Percentiles rank a stretch among this genome's conserved stretches.
Conservation (phyloP, 1,140 invertebrate species). For the Uloborus diversus region DNA sequence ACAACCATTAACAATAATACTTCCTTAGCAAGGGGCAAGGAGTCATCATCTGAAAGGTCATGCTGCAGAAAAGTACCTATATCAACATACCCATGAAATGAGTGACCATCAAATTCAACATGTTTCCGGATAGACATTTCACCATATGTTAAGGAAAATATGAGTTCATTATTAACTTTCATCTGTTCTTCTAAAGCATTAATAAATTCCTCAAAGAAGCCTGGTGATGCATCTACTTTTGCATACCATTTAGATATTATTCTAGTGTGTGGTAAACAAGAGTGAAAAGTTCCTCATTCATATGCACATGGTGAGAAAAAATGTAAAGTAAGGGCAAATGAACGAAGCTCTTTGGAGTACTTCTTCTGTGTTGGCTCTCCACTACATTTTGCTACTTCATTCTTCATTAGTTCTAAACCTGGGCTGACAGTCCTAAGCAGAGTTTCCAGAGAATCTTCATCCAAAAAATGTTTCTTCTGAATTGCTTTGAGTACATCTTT, state of each 20-base stretch:
- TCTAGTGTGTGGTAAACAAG: neutral
- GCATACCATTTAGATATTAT: conserved; percentile 58
- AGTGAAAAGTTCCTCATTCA: neutral
- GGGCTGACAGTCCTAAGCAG: too few relatives aligned
- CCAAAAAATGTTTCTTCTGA: too few relatives aligned
- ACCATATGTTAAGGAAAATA: conserved; percentile 62
- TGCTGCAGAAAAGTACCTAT: too few relatives aligned
- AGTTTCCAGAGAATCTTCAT: too few relatives aligned
- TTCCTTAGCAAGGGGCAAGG: conserved; percentile 61
- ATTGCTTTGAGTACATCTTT: too few relatives aligned
- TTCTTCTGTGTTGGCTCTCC: too few relatives aligned
- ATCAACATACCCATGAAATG: conserved; percentile 62
- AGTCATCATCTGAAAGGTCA: conserved; percentile 59
- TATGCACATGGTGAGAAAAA: conserved; percentile 1
- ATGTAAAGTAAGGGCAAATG: conserved; percentile 4
- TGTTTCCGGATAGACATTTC: conserved; percentile 64
- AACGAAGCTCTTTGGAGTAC: neutral
- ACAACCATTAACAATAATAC: conserved; percentile 63
- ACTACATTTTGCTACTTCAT: too few relatives aligned
- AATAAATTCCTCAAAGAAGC: conserved; percentile 13
- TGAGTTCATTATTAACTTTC: neutral
- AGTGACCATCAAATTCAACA: conserved; percentile 61
- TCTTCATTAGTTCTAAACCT: too few relatives aligned
- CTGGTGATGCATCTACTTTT: neutral
- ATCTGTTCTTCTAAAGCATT: neutral